Base-by-base conservation (phyloP, 37 sponge, comb jelly and placozoan species). In the Crambe crambe region DNA sequence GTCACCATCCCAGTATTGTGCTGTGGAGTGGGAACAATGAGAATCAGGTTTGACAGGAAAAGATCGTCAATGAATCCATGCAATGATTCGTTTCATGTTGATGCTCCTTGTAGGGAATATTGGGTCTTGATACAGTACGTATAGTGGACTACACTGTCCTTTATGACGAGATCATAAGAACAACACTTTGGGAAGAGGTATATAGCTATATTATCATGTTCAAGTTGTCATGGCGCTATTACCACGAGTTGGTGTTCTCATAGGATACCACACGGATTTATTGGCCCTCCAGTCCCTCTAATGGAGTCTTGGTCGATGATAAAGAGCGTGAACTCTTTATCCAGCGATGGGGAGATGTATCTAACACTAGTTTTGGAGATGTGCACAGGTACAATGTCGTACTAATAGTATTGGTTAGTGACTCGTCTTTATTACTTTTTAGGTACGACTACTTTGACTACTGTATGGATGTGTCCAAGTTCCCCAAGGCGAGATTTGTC, bases 11-110 rank as follows among this genome's bases (percentile, higher is more conserved):
- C 39, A 82, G 86, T 63, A 86, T 98, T 66, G 87, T 95, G 1
- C 87, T 98, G 58, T 92, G 97, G 92, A 96, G 99, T 79, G 99
- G 99, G 9, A 98, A 98, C 90, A 98, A 98, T 80, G 99, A 98
- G 54, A 98, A 98, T 70, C 93, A 97, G 76, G 94, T 89, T 2
- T 18, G 79, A 30, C 37, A 54, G 12, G 12, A 12, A 54, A 20
- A 12, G 17, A 20, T 54, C 56, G 56, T 54, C n/a, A n/a, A n/a
- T n/a, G 56, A 54, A 54, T n/a, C n/a, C n/a, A n/a, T n/a, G n/a
- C n/a, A 15, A 47, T 47, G 6, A 47, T 47, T 12, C 6, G 51
- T 47, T 47, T 47, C 47, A 25, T 29, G 18, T 31, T 71, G 71
- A 3, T 57, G 3, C 57, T 2, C 32, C 10, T 56, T 30, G 10